phyloP scores from a whole-genome alignment of 2,113 vertebrate species.

The Scomber colias region DNA sequence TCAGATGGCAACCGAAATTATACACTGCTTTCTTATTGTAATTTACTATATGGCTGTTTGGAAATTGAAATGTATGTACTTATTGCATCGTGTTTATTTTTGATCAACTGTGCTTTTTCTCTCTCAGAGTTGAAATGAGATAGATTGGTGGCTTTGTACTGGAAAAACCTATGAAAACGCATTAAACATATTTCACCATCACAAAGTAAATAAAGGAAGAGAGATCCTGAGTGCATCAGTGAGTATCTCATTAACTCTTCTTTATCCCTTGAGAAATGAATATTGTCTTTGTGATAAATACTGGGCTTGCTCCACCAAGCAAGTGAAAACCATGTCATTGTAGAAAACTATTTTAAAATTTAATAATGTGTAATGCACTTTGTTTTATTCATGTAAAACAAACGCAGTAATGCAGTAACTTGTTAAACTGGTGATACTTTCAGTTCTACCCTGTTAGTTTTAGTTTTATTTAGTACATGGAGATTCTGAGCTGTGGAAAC shows the following conservation, averaged over 20 bases:
- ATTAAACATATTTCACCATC: conserved; percentile 82
- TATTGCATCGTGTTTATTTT: conserved; percentile 35
- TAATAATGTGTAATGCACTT: neutral
- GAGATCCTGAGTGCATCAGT: conserved; percentile 89
- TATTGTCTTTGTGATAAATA: conserved; percentile 4
- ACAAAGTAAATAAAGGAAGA: conserved; percentile 45
- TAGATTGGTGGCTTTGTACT: conserved; percentile 83
- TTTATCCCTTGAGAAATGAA: conserved; percentile 18
- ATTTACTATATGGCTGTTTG: neutral
- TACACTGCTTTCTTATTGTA: neutral
- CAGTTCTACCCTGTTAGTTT: neutral
- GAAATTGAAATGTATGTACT: neutral
- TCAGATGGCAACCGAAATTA: conserved; percentile 13
- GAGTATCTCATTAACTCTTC: conserved; percentile 75
- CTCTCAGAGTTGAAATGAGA: conserved; percentile 71
- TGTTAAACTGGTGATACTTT: conserved; percentile 17
- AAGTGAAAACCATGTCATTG: conserved; percentile 10
- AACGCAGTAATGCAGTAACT: conserved; percentile 3
- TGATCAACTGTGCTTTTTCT: conserved; percentile 40
- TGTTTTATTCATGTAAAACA: conserved; percentile 2
- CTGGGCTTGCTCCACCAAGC: conserved; percentile 15
- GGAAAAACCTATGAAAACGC: conserved; percentile 94
- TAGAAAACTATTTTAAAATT: neutral
- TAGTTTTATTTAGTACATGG: neutral
- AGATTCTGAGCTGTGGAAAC: conserved; percentile 15